Conservation (phyloP, 2,888 invertebrate species). For the Gymnosoma rotundatum region DNA sequence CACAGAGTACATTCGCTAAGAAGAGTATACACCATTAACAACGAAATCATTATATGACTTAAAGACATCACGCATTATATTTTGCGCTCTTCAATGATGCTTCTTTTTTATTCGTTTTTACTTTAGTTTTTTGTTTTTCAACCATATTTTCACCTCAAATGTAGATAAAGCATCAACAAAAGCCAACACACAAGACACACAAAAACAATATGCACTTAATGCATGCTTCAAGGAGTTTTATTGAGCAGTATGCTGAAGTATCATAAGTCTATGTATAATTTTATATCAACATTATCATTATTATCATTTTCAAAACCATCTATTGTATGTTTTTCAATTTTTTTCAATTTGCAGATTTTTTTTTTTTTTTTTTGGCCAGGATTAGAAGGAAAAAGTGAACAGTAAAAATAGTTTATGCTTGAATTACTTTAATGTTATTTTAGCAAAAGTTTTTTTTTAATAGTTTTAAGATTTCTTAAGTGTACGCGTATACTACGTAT, state of each 20-base stretch:
- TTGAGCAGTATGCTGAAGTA: conserved; percentile 65
- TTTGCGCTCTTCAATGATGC: conserved; percentile 25
- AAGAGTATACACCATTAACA: no score
- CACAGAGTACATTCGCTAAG: no score
- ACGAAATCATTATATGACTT: conserved; percentile 54
- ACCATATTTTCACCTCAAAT: conserved; percentile 46
- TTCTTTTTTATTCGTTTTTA: neutral
- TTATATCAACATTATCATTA: conserved; percentile 63
- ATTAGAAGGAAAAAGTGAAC: conserved; percentile 37
- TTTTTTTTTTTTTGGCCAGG: conserved; percentile 9
- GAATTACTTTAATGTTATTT: conserved; percentile 41
- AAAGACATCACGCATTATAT: conserved; percentile 44
- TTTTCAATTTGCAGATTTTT: conserved; percentile 32
- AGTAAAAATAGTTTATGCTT: conserved; percentile 57
- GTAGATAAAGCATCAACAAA: conserved; percentile 17
- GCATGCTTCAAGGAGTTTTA: conserved; percentile 68
- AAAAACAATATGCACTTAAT: conserved; percentile 66
- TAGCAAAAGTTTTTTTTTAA: neutral
- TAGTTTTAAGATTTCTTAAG: neutral
- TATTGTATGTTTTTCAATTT: conserved; percentile 9
- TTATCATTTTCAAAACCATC: conserved; percentile 57
- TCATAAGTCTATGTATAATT: conserved; percentile 32
- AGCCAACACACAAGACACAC: neutral
- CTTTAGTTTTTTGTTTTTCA: neutral
- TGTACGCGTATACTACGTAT: conserved; percentile 6